Conservation (phyloP, 2,888 invertebrate genomes). For the Salticus scenicus region DNA sequence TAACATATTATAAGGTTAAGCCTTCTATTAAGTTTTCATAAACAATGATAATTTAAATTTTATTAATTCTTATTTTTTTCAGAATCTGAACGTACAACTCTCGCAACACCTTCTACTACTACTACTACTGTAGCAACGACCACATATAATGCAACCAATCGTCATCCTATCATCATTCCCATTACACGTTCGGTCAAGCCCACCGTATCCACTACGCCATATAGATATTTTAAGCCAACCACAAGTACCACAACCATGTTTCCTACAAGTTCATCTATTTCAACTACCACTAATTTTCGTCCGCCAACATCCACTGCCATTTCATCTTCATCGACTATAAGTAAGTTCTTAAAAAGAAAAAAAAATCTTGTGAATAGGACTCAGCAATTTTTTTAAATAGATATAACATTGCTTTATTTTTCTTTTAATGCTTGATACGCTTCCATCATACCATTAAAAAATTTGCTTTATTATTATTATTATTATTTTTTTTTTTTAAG, state of each 20-base stretch:
- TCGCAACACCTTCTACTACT: too few relatives aligned
- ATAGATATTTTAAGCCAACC: constrained; percentile 4
- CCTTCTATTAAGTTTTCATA: too few relatives aligned
- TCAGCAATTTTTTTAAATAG: too few relatives aligned
- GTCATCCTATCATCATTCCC: constrained; percentile 70
- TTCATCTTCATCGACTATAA: neutral
- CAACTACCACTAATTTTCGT: neutral
- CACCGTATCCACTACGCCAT: constrained; percentile 40
- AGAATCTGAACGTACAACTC: constrained; percentile 54
- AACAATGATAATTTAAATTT: too few relatives aligned
- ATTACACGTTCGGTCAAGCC: constrained; percentile 49
- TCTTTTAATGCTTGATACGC: too few relatives aligned
- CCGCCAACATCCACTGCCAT: neutral
- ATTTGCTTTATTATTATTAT: too few relatives aligned
- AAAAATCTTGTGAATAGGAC: too few relatives aligned
- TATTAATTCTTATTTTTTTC: too few relatives aligned
- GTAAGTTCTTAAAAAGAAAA: neutral
- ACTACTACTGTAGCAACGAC: constrained; percentile 51
- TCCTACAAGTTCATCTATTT: neutral
- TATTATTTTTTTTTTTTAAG: constrained; percentile 1
- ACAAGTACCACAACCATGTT: neutral
- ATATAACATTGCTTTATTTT: too few relatives aligned
- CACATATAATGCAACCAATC: constrained; percentile 53
- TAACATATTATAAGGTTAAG: too few relatives aligned
- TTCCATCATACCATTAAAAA: too few relatives aligned